A percentile compares a stretch with the other conserved stretches of the same genome.
Evolutionary conservation across 1,140 invertebrate species (phyloP).

Genomic region (Odontomachus brunneus): DNA sequence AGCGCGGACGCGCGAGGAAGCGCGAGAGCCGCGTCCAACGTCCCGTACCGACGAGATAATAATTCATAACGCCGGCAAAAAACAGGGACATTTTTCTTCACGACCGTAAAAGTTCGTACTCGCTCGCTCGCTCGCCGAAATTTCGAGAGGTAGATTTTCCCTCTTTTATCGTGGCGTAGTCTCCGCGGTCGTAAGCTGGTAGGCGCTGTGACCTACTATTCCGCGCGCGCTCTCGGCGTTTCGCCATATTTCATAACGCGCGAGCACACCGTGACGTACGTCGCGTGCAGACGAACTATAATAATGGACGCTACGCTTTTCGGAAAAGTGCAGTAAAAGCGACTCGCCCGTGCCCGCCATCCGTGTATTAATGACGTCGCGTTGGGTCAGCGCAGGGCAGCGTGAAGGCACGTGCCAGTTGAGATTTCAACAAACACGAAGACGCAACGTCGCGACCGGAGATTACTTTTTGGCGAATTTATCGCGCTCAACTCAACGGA

Average conservation of each 20-base stretch:
- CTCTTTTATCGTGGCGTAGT: constrained; percentile 17
- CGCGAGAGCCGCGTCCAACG: background rate
- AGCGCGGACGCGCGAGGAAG: background rate
- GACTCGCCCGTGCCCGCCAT: background rate
- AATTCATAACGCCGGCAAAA: constrained; percentile 52
- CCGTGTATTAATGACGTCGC: constrained; percentile 16
- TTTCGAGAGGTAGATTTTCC: constrained; percentile 38
- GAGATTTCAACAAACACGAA: constrained; percentile 2
- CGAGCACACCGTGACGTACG: constrained; percentile 33
- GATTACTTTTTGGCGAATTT: constrained; percentile 38
- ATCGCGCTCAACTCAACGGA: background rate
- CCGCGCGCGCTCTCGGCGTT: constrained; percentile 21
- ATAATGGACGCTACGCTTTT: constrained; percentile 37
- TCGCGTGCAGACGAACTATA: constrained; percentile 52
- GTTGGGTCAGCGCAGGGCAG: background rate
- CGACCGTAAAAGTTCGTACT: constrained; percentile 18
- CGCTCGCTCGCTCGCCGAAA: constrained; percentile 9
- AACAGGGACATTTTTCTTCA: constrained; percentile 35
- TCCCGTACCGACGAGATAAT: constrained; percentile 28
- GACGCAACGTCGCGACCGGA: background rate
- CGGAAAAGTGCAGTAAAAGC: constrained; percentile 43
- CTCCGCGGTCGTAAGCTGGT: background rate
- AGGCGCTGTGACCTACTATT: constrained; percentile 44
- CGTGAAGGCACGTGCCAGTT: background rate
- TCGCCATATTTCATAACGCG: constrained; percentile 55